Conservation (phyloP, 2,797 vertebrate species). For the Sphenopsis melanotis region DNA sequence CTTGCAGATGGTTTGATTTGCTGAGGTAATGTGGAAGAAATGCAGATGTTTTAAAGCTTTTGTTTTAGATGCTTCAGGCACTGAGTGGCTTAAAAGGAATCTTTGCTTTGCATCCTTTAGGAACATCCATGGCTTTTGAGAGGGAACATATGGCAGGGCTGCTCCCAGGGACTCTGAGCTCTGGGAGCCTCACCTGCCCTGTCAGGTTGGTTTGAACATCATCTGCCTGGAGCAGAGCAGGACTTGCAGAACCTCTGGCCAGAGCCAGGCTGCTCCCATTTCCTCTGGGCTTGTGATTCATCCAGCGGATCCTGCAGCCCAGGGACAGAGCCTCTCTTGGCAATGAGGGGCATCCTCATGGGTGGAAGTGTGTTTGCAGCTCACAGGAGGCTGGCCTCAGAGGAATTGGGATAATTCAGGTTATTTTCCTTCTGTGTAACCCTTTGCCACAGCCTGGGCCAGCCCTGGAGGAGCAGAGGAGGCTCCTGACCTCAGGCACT, state of each 20-base stretch:
- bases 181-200: background rate
- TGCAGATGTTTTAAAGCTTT: background rate
- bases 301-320: background rate
- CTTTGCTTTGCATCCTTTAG: background rate
- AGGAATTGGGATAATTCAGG: background rate
- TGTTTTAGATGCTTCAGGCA: background rate
- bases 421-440: background rate
- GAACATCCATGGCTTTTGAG: background rate
- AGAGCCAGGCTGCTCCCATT: background rate
- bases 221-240: background rate
- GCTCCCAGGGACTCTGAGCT: background rate
- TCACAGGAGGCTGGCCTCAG: background rate
- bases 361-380: background rate
- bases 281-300: background rate
- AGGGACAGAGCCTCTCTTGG: background rate
- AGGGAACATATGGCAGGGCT: background rate
- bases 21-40: background rate
- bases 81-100: background rate
- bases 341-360: background rate
- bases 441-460: background rate
- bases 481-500: background rate
- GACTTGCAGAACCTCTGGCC: background rate
- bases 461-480: background rate
- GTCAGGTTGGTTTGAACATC: background rate
- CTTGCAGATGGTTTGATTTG: conserved; percentile 26